Evolutionary conservation across 2,888 invertebrate species (phyloP).

Genomic region (Pyrocoelia pectoralis): DNA sequence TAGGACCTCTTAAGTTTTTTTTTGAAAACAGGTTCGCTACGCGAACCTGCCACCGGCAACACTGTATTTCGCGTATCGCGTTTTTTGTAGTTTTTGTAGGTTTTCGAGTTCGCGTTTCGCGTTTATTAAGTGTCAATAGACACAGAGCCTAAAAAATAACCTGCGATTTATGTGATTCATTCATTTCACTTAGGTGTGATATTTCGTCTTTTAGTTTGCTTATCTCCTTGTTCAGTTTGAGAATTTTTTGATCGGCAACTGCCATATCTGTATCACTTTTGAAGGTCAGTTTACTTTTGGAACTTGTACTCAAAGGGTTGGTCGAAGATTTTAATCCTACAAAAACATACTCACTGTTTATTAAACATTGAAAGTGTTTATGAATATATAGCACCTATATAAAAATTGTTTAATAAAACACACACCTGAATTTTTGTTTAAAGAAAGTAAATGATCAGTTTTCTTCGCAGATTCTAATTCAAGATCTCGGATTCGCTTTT

Average conservation of each 20-base stretch:
- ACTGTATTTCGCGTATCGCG: too few species aligned
- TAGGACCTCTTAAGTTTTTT: too few species aligned
- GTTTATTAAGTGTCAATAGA: neutral
- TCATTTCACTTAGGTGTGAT: conserved; percentile 50
- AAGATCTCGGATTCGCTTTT: conserved; percentile 68
- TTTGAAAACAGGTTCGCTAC: too few species aligned
- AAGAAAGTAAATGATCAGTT: conserved; percentile 22
- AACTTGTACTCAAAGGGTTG: too few species aligned
- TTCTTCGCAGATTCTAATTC: conserved; percentile 53
- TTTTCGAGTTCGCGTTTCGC: too few species aligned
- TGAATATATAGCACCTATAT: too few species aligned
- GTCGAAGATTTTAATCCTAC: too few species aligned
- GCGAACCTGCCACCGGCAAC: too few species aligned
- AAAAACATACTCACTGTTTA: too few species aligned
- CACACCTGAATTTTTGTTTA: conserved; percentile 26
- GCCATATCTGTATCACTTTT: too few species aligned
- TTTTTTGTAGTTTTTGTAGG: too few species aligned
- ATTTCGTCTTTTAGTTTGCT: conserved; percentile 58
- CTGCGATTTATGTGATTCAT: conserved; percentile 50
- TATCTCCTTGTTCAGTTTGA: conserved; percentile 58
- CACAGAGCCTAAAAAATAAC: conserved; percentile 10
- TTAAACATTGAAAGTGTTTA: neutral
- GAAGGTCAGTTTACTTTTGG: too few species aligned
- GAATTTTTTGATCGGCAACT: conserved; percentile 54
- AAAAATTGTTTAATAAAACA: neutral